Base-by-base conservation (phyloP, 2,888 invertebrate species). In the Euzophera pinguis region DNA sequence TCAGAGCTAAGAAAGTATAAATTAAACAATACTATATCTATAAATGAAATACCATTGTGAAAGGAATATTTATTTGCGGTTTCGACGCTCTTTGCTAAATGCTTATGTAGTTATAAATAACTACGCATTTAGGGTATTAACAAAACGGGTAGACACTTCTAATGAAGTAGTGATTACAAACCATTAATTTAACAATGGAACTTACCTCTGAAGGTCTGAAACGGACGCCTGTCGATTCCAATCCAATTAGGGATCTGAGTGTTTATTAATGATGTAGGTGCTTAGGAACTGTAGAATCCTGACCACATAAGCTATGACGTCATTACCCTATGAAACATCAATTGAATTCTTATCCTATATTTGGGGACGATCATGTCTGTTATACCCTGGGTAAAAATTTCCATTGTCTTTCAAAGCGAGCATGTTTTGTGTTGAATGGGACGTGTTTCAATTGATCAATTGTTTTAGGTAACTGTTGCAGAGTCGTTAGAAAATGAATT, bases 251-350 rank as follows among this genome's bases (percentile, higher is more conserved):
- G 9, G 41, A 22, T 17, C 17, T 10, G 17, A 41, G 41, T 16
- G 37, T 22, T 22, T 51, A 35, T 43, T 35, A 10, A 52, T 84
- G 9, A 45, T 61, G 5, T 22, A 22, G 22, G 17, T 65, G 82
- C 9, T 38, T 38, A 38, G 37, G 12, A 38, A 38, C 13, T 38
- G 37, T 13, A 38, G 5, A 6, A 13, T 13, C 9, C 41, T 41
- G 10, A 41, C 22, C 14, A 22, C 41, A 16, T 41, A 17, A 13
- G 73, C 69, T 34, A 53, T 80, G 3, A 60, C 63, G 2, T 85
- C 82, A 82, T 52, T 62, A 10, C 3, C 1, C 10, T 10, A 14
- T 39, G 6, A 39, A 39, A 35, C 35, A n/a, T 22, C 22, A 22
- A 22, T 22, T 22, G 22, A 22, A 3, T 22, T 22, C 22, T 3